Evolutionary conservation across 2,797 vertebrate genomes (phyloP), one percentile per base, ranked within the genome.

Genomic region (Sphenodon punctatus): DNA sequence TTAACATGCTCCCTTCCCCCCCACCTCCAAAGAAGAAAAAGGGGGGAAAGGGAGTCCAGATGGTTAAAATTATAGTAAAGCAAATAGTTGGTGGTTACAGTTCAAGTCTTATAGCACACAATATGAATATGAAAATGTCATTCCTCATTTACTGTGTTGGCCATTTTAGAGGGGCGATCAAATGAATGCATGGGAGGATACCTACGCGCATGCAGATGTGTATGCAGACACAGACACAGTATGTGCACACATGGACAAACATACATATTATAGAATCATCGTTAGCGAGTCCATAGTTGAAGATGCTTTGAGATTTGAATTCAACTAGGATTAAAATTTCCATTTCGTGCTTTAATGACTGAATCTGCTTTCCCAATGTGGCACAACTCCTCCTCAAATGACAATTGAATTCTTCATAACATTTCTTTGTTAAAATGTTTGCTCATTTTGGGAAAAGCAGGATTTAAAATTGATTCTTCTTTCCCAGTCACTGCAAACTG

Each of bases 21-120:
- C 91, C 89, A 88, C 86, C 89, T 93, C 91, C 92, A 90, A 91
- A 86, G 85, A 93, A 94, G 91, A 91, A 92, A 91, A 93, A 91
- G 89, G 86, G 58, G 14, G 55, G 63, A 72, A 94, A 95, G 92
- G 93, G 93, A 94, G 88, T 94, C 94, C 95, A 96, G 94, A 96
- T 95, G 94, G 94, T 93, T 95, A 95, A 95, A 96, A 95, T 95
- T 95, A 96, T 95, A 93, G 94, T 95, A 91, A 95, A 95, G 90
- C 93, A 94, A 95, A 95, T 95, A 93, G 94, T 94, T 93, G 94
- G 90, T 95, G 94, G 95, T 94, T 94, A 90, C 82, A 89, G 91
- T 90, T 95, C 94, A 95, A 88, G 94, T 94, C 92, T 96, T 95
- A 91, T 95, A 92, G 86, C 91, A 93, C 93, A 93, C 90, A 91